Percentiles rank a stretch among this genome's conserved stretches.
These are phyloP conservation scores for Sapajus apella DNA, from an alignment of 2,113 vertebrate genomes.

Conservation along the genomic window DNA sequence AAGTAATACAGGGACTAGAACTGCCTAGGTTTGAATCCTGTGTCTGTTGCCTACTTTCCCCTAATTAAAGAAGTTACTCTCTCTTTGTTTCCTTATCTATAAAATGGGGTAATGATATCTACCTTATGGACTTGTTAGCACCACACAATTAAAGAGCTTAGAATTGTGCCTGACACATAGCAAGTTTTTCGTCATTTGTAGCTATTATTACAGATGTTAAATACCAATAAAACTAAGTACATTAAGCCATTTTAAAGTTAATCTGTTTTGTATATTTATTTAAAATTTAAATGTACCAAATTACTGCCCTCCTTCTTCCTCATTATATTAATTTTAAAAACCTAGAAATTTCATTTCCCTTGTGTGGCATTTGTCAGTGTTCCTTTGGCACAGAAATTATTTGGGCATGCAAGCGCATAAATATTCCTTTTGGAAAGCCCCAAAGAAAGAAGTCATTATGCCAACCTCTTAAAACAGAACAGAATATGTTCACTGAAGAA, in stretches of 20 bases:
- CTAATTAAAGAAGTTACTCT: not conserved
- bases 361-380: conserved; percentile 32
- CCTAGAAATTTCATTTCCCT: conserved; percentile 52
- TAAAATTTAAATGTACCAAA: conserved; percentile 66
- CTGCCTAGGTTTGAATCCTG: not conserved
- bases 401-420: conserved; percentile 44
- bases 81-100: conserved; percentile 10
- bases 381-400: conserved; percentile 46
- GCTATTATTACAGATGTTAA: conserved; percentile 29
- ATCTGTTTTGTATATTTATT: conserved; percentile 54
- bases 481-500: not conserved
- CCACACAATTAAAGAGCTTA: not conserved
- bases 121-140: not conserved
- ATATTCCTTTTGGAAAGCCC: conserved; percentile 37
- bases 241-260: conserved; percentile 58
- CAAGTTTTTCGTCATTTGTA: not conserved
- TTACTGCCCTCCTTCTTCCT: not conserved
- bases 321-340: conserved; percentile 52
- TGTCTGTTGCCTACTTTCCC: not conserved
- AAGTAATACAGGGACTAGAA: not conserved
- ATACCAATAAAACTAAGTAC: conserved; percentile 46
- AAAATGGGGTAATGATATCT: not conserved
- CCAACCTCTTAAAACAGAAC: conserved; percentile 47
- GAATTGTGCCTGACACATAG: not conserved
- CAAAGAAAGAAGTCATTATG: conserved; percentile 23